A percentile compares a stretch with the other conserved stretches of the same genome.
Conservation (phyloP, 2,888 invertebrate species). For the Anagyrus pseudococci region DNA sequence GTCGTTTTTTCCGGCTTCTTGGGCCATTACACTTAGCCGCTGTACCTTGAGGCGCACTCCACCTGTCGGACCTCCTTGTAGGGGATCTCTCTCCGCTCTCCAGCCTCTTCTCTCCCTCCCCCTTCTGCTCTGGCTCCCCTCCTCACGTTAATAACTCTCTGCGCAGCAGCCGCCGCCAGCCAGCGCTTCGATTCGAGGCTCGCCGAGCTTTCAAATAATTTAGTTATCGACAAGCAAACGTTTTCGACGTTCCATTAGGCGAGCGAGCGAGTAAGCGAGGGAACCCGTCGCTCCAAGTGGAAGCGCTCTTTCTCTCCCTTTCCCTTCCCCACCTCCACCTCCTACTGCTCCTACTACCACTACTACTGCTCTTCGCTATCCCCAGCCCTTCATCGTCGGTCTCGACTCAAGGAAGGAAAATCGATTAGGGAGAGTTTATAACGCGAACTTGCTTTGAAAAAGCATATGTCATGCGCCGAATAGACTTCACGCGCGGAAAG, state of each 20-base stretch:
- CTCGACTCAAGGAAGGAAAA: constrained; percentile 43
- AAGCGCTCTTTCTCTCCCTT: too few relatives aligned
- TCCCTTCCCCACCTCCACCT: too few relatives aligned
- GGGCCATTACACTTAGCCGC: constrained; percentile 30
- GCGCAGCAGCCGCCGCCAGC: constrained; percentile 7
- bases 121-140: too few relatives aligned
- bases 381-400: constrained; percentile 24
- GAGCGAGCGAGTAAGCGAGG: constrained; percentile 5
- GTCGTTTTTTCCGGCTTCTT: constrained; percentile 28
- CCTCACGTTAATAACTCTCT: constrained; percentile 32
- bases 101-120: too few relatives aligned
- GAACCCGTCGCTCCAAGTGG: neutral
- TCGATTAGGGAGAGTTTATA: constrained; percentile 48
- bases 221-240: constrained; percentile 54
- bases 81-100: constrained; percentile 19
- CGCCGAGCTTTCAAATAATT: constrained; percentile 50
- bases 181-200: constrained; percentile 17
- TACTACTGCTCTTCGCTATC: constrained; percentile 2
- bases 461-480: constrained; percentile 9
- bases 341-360: too few relatives aligned
- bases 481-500: constrained; percentile 8
- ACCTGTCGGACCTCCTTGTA: constrained; percentile 31
- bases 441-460: constrained; percentile 27
- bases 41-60: constrained; percentile 17
- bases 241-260: constrained; percentile 54